A percentile compares a stretch with the other conserved stretches of the same genome.
Evolutionary conservation across 2,888 invertebrate genomes (phyloP).

Genomic region (Cacoxenus indagator): DNA sequence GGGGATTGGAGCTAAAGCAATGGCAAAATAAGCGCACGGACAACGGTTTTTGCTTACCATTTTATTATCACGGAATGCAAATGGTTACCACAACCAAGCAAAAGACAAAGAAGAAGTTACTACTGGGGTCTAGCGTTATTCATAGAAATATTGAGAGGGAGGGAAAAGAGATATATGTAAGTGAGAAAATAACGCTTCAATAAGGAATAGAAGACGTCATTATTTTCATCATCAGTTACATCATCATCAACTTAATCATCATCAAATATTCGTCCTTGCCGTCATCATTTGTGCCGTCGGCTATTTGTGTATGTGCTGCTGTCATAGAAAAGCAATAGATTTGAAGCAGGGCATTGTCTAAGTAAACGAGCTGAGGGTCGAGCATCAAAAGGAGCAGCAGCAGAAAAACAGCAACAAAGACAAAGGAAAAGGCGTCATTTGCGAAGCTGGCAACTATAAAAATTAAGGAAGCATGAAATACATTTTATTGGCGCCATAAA

Average conservation of each 20-base stretch:
- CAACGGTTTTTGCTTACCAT: slow-evolving; percentile 11
- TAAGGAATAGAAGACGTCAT: no score
- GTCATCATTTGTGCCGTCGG: no score
- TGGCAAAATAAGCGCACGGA: background rate
- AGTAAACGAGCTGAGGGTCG: no score
- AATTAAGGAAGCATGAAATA: slow-evolving; percentile 71
- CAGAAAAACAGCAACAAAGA: slow-evolving; percentile 25
- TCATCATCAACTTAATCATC: no score
- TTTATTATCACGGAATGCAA: slow-evolving; percentile 10
- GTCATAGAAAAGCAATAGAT: background rate
- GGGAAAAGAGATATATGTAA: background rate
- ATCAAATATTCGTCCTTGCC: no score
- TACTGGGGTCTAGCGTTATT: background rate
- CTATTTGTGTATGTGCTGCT: no score
- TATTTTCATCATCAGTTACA: no score
- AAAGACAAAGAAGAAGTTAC: background rate
- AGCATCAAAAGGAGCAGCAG: slow-evolving; percentile 25
- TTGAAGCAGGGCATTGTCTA: background rate
- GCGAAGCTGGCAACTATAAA: slow-evolving; percentile 66
- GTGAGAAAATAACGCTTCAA: no score
- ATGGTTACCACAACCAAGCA: background rate
- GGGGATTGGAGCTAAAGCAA: background rate
- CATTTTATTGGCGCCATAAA: slow-evolving; percentile 70
- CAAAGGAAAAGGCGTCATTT: slow-evolving; percentile 19
- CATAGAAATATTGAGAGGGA: background rate